Conservation (phyloP, 30 jellyfish, hydroid and myxozoan species). For the Chrysaora quinquecirrha region DNA sequence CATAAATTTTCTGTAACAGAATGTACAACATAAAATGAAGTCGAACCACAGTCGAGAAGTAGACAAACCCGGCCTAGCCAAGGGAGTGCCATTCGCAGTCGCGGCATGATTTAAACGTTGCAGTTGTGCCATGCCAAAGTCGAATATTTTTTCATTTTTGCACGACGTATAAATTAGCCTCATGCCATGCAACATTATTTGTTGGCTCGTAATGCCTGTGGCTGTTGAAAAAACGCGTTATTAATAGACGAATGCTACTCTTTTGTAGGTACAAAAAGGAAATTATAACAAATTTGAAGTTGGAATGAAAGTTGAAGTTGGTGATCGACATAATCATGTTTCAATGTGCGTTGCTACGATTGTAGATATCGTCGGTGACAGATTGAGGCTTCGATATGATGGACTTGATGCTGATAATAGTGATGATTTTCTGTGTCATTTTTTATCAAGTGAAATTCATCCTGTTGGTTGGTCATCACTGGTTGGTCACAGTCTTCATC, state of each 20-base stretch:
- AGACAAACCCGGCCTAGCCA: too few species aligned
- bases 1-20: too few species aligned
- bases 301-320: constrained; percentile 94
- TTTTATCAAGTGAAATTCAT: constrained; percentile 87
- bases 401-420: constrained; percentile 87
- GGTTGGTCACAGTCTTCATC: constrained; percentile 94
- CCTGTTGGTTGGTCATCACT: constrained; percentile 99
- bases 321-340: constrained; percentile 79
- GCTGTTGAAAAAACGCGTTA: neutral
- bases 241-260: neutral
- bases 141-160: too few species aligned
- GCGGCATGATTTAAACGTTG: too few species aligned
- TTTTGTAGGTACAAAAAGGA: constrained; percentile 77
- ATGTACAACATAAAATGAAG: too few species aligned
- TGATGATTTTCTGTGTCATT: constrained; percentile 88
- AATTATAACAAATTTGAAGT: constrained; percentile 86
- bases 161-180: too few species aligned
- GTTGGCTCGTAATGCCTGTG: neutral
- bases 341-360: constrained; percentile 98
- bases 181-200: too few species aligned
- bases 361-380: constrained; percentile 91
- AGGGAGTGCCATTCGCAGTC: too few species aligned
- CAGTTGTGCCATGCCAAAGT: too few species aligned
- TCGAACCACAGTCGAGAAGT: too few species aligned
- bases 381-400: constrained; percentile 92